phyloP scores from a whole-genome alignment of 2,113 vertebrate genomes.

The Microtus richardsoni region DNA sequence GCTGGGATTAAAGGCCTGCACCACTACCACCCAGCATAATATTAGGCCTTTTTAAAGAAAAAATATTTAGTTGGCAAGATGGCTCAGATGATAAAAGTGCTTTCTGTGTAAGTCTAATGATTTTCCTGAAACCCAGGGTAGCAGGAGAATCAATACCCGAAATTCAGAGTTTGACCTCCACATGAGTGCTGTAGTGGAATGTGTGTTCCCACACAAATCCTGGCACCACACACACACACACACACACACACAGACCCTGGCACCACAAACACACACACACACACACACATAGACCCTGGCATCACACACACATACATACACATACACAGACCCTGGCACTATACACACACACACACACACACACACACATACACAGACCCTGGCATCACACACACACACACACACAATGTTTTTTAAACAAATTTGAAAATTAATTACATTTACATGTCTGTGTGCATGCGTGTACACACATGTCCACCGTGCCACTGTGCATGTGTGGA shows the following conservation, averaged over 20 bases:
- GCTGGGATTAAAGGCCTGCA: no score
- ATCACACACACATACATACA: not conserved
- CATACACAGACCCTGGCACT: no score
- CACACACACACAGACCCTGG: no score
- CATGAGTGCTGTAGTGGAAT: not conserved
- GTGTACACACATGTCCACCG: not conserved
- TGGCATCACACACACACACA: not conserved
- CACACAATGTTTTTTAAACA: not conserved
- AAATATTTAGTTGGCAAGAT: not conserved
- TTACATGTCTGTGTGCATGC: not conserved
- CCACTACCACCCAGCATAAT: not conserved
- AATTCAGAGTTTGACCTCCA: not conserved
- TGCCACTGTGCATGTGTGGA: not conserved
- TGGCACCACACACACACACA: not conserved
- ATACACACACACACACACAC: no score
- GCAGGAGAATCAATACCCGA: not conserved
- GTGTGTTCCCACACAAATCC: not conserved
- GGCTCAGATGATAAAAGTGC: not conserved
- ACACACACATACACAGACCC: no score
- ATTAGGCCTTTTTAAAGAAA: conserved; percentile 20
- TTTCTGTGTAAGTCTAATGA: not conserved
- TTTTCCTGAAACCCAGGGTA: not conserved
- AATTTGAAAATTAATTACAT: not conserved
- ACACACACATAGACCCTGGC: no score
- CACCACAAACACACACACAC: no score